Conservation (phyloP, 2,113 vertebrate species). For the Chrysochloris asiatica region DNA sequence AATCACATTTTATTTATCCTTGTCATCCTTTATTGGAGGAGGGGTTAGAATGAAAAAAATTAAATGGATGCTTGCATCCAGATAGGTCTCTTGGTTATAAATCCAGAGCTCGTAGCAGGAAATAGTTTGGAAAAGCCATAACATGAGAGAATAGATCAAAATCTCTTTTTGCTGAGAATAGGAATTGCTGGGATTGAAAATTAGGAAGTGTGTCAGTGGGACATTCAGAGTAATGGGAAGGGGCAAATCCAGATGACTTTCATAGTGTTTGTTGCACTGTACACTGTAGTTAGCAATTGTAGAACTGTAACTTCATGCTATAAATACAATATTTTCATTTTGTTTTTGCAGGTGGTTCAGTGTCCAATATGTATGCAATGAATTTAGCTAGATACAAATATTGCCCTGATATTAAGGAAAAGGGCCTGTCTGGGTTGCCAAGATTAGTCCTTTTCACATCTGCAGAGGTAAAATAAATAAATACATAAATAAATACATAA, state of each 20-base stretch:
- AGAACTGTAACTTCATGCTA: neutral
- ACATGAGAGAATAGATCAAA: neutral
- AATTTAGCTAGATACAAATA: constrained; percentile 90
- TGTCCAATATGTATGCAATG: constrained; percentile 93
- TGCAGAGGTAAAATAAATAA: constrained; percentile 92
- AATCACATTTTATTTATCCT: constrained; percentile 27
- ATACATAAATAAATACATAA: too few relatives aligned
- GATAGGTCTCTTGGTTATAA: neutral
- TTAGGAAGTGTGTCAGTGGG: neutral
- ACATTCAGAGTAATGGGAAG: neutral
- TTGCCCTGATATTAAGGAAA: constrained; percentile 90
- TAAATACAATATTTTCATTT: constrained; percentile 44
- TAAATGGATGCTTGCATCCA: neutral
- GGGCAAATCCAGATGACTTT: neutral
- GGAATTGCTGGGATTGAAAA: neutral
- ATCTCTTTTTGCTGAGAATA: neutral
- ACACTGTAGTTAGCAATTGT: neutral
- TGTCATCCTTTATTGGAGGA: neutral
- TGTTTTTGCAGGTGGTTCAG: constrained; percentile 88
- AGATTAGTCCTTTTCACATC: constrained; percentile 90
- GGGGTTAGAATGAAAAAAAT: neutral
- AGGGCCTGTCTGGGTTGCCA: constrained; percentile 87
- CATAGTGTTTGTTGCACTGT: neutral
- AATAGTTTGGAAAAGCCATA: neutral
- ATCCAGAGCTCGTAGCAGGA: neutral